These are phyloP conservation scores for Cyanoramphus novaezelandiae DNA, from an alignment of 2,113 vertebrate species.

Conservation along the genomic window DNA sequence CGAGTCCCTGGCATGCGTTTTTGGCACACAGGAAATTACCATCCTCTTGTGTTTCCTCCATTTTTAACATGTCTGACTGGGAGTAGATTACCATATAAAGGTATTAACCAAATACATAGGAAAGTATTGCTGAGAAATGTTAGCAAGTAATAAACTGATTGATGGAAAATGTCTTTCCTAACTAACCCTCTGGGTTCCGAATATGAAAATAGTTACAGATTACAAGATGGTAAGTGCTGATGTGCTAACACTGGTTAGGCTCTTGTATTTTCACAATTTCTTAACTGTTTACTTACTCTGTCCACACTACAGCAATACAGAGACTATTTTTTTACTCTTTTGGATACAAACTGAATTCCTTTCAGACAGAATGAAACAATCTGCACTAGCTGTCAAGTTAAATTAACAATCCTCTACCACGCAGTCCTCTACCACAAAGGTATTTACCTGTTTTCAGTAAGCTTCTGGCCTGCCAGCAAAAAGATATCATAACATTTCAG, in stretches of 20 bases:
- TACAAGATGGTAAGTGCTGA: background rate
- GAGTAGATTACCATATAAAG: background rate
- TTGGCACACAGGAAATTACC: background rate
- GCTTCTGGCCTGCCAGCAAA: background rate
- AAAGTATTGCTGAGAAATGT: background rate
- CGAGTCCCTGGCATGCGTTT: background rate
- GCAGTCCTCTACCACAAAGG: background rate
- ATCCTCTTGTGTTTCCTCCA: background rate
- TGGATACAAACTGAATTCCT: background rate
- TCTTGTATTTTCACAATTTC: background rate
- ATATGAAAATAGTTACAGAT: constrained; percentile 8
- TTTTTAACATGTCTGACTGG: background rate
- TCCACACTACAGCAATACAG: background rate
- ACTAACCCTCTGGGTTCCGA: background rate
- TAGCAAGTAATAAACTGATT: background rate
- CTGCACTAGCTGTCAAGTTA: background rate
- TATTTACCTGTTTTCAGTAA: background rate
- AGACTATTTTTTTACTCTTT: background rate
- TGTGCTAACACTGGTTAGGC: background rate
- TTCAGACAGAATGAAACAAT: background rate
- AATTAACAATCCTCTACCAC: background rate
- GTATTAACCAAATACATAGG: background rate
- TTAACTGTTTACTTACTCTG: constrained; percentile 5
- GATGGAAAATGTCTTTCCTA: constrained; percentile 12
- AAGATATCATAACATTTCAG: background rate